phyloP scores from a whole-genome alignment of 2,113 vertebrate species.

The Rissa tridactyla region DNA sequence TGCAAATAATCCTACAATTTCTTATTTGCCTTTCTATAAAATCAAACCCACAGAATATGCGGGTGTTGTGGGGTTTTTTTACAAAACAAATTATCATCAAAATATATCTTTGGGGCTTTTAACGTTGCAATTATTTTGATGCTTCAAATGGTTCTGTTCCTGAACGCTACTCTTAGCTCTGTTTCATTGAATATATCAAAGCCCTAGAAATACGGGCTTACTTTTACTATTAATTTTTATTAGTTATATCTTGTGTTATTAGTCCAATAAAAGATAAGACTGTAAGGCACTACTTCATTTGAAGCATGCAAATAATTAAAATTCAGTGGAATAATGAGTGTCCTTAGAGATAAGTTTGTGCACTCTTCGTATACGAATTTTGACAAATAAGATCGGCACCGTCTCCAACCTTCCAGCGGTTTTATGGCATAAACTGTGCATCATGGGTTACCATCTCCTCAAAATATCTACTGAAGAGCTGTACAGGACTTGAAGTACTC shows the following conservation, averaged over 20 bases:
- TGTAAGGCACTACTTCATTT: background rate
- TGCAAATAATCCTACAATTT: background rate
- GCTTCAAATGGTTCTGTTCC: background rate
- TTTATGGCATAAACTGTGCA: background rate
- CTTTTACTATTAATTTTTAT: background rate
- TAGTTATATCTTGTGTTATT: background rate
- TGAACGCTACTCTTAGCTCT: background rate
- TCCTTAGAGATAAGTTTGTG: background rate
- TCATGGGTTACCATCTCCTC: background rate
- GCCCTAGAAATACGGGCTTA: background rate
- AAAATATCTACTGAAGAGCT: background rate
- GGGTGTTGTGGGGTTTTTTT: background rate
- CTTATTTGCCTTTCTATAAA: background rate
- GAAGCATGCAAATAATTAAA: background rate
- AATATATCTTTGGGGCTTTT: background rate
- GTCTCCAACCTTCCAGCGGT: background rate
- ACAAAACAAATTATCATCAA: background rate
- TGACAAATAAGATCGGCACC: background rate
- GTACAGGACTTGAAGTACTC: background rate
- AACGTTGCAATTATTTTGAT: background rate
- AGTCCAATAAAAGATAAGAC: background rate
- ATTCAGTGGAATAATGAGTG: background rate
- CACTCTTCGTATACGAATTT: background rate
- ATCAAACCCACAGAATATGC: background rate
- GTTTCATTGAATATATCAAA: background rate